Evolutionary conservation across 2,888 invertebrate genomes (phyloP), one percentile per base, ranked within the genome.

Genomic region (Ametastegia equiseti): DNA sequence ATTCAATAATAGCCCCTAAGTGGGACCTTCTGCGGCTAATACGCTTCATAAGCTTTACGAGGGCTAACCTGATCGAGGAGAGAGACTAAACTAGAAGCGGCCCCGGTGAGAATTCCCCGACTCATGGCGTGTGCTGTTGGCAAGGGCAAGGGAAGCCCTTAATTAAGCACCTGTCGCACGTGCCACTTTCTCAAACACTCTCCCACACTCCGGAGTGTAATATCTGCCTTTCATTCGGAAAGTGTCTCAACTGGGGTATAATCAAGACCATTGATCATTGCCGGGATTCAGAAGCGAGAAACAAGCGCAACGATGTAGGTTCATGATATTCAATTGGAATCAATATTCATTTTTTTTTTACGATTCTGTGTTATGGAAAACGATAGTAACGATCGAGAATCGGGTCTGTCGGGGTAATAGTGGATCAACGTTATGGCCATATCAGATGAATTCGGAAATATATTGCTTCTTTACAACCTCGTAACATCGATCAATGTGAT

Each of bases 121-220:
- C 54, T 75, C 75, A 75, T 75, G 75, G 54, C 75, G 75, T 50
- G 73, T 36, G 54, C 75, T 50, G 33, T 23, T 54, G 19, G 75
- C 54, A 54, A 54, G 75, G 75, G 54, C 36, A 54, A 75, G 42
- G 75, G 75, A 75, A 75, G 75, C 54, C 54, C 75, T 75, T 75
- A 75, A 75, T 75, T 75, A 75, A 75, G 75, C 75, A 75, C 75
- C 75, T 75, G 75, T 54, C 75, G 54, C 75, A 75, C 54, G 75
- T 75, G 45, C 50, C 75, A 75, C 75, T 54, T 75, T 54, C 75
- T 75, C 75, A 75, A 75, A 75, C 75, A 11, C 75, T 75, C 36
- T 54, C 75, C 19, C 30, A 33, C 54, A 73, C 67, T 5, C 42
- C 36, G 11, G 9, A 15, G 5, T 15, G n/a, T 75, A 36, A 50